These are phyloP conservation scores for Cirrhinus molitorella DNA, from an alignment of 2,797 vertebrate species.

Conservation along the genomic window DNA sequence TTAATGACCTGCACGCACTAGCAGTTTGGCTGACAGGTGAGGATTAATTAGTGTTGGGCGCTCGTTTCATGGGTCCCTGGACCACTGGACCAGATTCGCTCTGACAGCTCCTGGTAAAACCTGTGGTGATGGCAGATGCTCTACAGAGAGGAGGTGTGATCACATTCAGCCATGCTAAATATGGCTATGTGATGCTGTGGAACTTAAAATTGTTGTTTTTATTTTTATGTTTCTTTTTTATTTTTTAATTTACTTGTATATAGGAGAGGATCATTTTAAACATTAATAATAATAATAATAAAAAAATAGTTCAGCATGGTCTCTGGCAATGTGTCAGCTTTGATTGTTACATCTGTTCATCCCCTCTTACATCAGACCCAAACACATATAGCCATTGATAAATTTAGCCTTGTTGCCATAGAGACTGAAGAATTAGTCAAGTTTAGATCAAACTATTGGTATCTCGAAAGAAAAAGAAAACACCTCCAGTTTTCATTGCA, in stretches of 20 bases:
- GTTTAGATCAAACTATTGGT: conserved; percentile 3
- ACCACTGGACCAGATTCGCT: conserved; percentile 28
- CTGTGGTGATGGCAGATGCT: conserved; percentile 36
- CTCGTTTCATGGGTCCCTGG: conserved; percentile 37
- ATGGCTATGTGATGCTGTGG: not conserved
- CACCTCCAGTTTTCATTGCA: not conserved
- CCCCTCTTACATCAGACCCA: not conserved
- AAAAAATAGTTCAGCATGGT: not conserved
- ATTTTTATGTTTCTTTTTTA: too few species aligned
- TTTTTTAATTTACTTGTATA: too few species aligned
- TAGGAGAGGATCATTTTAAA: not conserved
- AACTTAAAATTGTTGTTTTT: not conserved
- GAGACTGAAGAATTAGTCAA: not conserved
- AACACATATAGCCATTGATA: conserved; percentile 19
- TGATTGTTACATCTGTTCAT: not conserved
- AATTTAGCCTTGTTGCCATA: conserved; percentile 25
- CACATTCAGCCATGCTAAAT: conserved; percentile 12
- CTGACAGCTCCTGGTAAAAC: conserved; percentile 37
- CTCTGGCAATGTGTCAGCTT: not conserved
- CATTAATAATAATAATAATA: not conserved
- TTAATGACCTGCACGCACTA: conserved; percentile 40
- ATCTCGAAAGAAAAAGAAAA: not conserved
- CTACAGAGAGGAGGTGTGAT: conserved; percentile 16
- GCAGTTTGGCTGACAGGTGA: conserved; percentile 49
- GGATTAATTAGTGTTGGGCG: conserved; percentile 39